Evolutionary conservation across 2,888 invertebrate species (phyloP).

Genomic region (Tetranychus piercei): DNA sequence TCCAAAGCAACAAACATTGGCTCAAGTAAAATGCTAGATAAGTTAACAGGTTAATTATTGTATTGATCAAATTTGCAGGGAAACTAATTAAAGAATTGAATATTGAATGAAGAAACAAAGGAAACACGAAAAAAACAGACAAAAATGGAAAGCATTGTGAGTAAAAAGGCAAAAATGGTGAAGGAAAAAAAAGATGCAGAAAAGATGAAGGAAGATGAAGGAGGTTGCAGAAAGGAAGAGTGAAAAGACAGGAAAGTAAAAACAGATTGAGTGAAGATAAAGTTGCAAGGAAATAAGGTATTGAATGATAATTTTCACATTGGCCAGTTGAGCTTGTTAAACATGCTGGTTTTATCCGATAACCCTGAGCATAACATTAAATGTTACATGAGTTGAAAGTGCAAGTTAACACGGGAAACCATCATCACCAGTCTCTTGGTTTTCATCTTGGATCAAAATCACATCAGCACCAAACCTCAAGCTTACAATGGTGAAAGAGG

Average conservation of each 20-base stretch:
- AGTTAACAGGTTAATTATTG: no score
- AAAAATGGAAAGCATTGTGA: neutral
- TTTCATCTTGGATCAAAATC: neutral
- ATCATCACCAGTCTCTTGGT: neutral
- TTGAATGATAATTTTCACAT: neutral
- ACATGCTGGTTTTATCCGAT: neutral
- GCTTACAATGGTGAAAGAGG: neutral
- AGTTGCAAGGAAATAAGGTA: conserved; percentile 3
- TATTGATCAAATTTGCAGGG: no score
- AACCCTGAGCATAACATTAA: neutral
- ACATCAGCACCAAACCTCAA: neutral
- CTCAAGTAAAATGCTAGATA: no score
- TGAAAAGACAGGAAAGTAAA: neutral
- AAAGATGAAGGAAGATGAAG: neutral
- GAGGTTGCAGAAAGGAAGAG: conserved; percentile 7
- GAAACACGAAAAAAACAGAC: neutral
- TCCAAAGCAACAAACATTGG: no score
- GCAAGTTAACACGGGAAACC: neutral
- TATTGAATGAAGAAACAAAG: no score
- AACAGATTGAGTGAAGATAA: conserved; percentile 6
- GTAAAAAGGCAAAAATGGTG: neutral
- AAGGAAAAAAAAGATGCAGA: neutral
- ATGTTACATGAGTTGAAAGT: neutral
- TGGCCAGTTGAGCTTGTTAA: neutral
- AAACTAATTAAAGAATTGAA: no score